These are phyloP conservation scores for Phasia obesa DNA, from an alignment of 2,888 invertebrate genomes.

Conservation along the genomic window DNA sequence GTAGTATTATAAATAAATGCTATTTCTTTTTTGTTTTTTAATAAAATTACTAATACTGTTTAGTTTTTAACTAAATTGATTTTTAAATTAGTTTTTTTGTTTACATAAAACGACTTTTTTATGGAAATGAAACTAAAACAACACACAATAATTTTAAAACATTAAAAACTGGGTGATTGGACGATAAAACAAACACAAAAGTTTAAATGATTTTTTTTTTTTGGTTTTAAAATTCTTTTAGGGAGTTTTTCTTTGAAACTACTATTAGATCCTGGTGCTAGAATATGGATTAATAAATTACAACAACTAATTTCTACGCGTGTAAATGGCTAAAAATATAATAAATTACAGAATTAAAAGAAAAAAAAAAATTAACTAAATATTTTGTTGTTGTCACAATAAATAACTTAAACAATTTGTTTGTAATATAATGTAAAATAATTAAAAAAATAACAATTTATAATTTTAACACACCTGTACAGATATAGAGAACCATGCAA, in stretches of 20 bases:
- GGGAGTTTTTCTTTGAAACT: constrained; percentile 44
- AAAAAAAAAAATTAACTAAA: constrained; percentile 55
- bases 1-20: constrained; percentile 15
- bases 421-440: constrained; percentile 44
- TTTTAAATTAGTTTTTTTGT: constrained; percentile 26
- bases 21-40: not conserved
- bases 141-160: constrained; percentile 47
- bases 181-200: constrained; percentile 54
- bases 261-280: constrained; percentile 63
- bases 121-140: constrained; percentile 48
- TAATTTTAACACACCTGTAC: constrained; percentile 81
- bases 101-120: constrained; percentile 6
- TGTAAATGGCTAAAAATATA: constrained; percentile 69
- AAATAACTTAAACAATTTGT: constrained; percentile 35
- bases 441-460: constrained; percentile 48
- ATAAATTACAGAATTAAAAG: constrained; percentile 54
- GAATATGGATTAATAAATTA: constrained; percentile 27
- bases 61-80: constrained; percentile 20
- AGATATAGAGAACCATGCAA: constrained; percentile 82
- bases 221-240: constrained; percentile 1
- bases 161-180: constrained; percentile 36
- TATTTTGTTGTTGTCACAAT: constrained; percentile 21
- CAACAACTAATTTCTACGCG: constrained; percentile 67
- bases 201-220: constrained; percentile 41
- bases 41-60: constrained; percentile 54